Conservation (phyloP, 2,113 vertebrate genomes). For the Myrmecophaga tridactyla region DNA sequence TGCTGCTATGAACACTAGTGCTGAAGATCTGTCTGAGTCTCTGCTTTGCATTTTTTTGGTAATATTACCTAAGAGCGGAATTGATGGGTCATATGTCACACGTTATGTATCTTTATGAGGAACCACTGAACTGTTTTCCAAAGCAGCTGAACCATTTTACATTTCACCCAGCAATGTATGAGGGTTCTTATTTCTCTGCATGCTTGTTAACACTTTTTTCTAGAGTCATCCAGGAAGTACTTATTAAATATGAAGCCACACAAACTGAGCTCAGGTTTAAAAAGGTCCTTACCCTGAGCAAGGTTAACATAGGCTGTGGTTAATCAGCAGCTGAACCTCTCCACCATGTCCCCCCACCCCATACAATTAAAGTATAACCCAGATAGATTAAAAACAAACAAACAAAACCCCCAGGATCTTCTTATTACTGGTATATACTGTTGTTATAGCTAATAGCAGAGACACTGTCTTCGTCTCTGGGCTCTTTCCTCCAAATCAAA, state of each 20-base stretch:
- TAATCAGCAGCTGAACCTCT: not conserved
- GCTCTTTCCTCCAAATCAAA: not conserved
- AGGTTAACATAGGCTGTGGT: accelerated
- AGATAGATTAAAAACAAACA: not conserved
- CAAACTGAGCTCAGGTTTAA: not conserved
- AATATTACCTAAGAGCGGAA: no score
- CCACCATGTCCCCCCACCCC: accelerated
- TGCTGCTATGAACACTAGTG: no score
- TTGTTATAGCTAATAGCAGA: not conserved
- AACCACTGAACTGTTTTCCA: no score
- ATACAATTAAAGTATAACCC: not conserved
- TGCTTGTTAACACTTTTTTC: no score
- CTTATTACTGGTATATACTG: no score
- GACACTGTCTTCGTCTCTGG: not conserved
- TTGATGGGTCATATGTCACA: no score
- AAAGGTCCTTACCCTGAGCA: not conserved
- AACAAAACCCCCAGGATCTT: not conserved
- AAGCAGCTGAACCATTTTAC: no score
- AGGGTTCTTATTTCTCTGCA: no score
- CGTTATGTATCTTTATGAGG: no score
- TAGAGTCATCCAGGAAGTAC: not conserved
- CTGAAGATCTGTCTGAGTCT: no score
- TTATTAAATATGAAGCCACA: not conserved
- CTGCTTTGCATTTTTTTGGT: no score
- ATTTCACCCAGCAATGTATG: no score